Base-by-base conservation (phyloP, 2,888 invertebrate genomes). In the Pocota personata region DNA sequence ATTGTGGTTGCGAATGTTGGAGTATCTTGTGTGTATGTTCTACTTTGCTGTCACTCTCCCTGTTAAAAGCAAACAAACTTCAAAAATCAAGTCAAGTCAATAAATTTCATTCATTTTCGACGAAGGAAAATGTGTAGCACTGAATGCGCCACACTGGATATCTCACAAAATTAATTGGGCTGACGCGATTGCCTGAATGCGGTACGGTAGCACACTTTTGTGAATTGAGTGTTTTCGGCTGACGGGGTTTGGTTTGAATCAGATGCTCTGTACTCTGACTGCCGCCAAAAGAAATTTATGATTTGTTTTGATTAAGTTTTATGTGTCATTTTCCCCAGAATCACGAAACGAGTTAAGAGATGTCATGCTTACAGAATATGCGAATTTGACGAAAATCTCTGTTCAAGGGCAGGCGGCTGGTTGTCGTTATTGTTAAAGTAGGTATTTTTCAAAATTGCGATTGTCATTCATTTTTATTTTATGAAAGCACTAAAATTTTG, bases 301-400 rank as follows among this genome's bases (percentile, higher is more conserved):
- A 55, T 52, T 69, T 78, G 77, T 78, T 78, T 78, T 69, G 40
- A 71, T 78, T 78, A 52, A 78, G 30, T 62, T 69, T 69, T 69
- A 69, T 73, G 40, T 71, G 58, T 67, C 37, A 62, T 75, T 57
- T 46, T 55, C 2, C n/a, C n/a, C n/a, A n/a, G n/a, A n/a, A n/a
- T n/a, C n/a, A n/a, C n/a, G 5, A 21, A 62, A 37, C n/a, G 30
- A 55, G 69, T 60, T 62, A 14, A 14, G 37, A 77, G 46, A 69
- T 60, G 77, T 78, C 77, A 48, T 46, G 43, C 40, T 30, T 2
- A 16, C 48, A 48, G 62, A 71, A 60, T 69, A 69, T 78, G 40
- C 58, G 37, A 40, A 60, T 46, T 67, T 43, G 67, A 67, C 30
- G 35, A 30, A 69, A 67, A 30, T 24, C 58, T 40, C 19, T 12